Conservation (phyloP, 2,113 vertebrate species). For the Sylvia atricapilla region DNA sequence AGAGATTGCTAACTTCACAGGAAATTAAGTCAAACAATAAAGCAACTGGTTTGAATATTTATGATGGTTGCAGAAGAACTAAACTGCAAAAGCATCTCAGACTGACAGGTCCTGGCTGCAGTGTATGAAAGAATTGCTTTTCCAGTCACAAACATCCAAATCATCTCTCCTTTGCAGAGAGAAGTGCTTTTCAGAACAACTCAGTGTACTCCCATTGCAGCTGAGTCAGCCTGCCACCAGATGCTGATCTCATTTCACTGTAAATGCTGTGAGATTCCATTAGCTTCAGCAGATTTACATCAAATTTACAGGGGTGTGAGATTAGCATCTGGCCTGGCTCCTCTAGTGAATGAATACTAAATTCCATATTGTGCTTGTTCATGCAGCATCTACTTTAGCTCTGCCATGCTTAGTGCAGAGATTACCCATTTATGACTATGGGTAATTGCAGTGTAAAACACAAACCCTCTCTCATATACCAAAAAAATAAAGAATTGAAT, state of each 20-base stretch:
- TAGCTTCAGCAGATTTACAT: conserved; percentile 55
- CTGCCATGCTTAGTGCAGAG: neutral
- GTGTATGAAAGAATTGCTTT: neutral
- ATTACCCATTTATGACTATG: neutral
- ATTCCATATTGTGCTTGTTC: neutral
- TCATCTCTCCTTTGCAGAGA: neutral
- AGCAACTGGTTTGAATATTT: neutral
- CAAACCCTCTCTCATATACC: neutral
- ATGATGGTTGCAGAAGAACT: neutral
- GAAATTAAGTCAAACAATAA: conserved; percentile 15
- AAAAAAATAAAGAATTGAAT: neutral
- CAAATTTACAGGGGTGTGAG: conserved; percentile 13
- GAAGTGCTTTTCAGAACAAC: conserved; percentile 16
- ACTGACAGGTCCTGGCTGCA: neutral
- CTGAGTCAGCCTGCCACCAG: conserved; percentile 45
- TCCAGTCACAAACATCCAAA: neutral
- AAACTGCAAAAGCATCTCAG: neutral
- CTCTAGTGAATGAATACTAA: neutral
- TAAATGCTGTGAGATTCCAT: conserved; percentile 31
- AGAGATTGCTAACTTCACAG: neutral
- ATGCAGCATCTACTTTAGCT: neutral
- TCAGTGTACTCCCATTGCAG: neutral
- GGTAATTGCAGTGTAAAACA: neutral
- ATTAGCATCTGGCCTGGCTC: conserved; percentile 35
- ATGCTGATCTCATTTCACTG: conserved; percentile 39